A percentile compares a stretch with the other conserved stretches of the same genome.
phyloP scores from a whole-genome alignment of 2,113 vertebrate genomes.

The Tichodroma muraria region DNA sequence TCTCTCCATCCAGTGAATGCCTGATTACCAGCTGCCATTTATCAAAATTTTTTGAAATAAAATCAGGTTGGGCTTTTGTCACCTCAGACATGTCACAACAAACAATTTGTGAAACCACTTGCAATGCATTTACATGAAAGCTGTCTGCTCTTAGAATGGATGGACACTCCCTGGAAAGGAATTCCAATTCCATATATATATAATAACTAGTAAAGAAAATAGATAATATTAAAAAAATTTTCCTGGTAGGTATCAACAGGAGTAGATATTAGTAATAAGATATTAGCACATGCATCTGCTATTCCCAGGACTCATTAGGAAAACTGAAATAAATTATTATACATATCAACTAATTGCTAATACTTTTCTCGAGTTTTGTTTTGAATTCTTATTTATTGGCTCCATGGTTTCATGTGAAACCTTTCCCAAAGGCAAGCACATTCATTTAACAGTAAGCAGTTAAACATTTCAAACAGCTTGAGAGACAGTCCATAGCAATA shows the following conservation, averaged over 20 bases:
- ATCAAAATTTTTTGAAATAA: background rate
- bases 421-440: background rate
- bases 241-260: background rate
- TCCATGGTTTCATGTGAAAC: background rate
- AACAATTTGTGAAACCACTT: background rate
- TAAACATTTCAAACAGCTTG: constrained; percentile 14
- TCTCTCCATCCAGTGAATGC: background rate
- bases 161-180: background rate
- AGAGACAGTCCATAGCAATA: constrained; percentile 17
- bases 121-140: background rate
- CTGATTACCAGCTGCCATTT: background rate
- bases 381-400: background rate
- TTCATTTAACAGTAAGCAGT: constrained; percentile 26
- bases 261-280: background rate
- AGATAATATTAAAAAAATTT: background rate
- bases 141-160: background rate
- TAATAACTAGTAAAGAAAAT: background rate
- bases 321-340: background rate
- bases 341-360: background rate
- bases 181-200: background rate
- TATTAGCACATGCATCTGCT: background rate
- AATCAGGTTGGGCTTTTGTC: background rate
- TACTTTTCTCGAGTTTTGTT: background rate
- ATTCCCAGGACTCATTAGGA: background rate
- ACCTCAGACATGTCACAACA: background rate